Evolutionary conservation across 2,113 vertebrate genomes (phyloP).

Genomic region (Nasalis larvatus): DNA sequence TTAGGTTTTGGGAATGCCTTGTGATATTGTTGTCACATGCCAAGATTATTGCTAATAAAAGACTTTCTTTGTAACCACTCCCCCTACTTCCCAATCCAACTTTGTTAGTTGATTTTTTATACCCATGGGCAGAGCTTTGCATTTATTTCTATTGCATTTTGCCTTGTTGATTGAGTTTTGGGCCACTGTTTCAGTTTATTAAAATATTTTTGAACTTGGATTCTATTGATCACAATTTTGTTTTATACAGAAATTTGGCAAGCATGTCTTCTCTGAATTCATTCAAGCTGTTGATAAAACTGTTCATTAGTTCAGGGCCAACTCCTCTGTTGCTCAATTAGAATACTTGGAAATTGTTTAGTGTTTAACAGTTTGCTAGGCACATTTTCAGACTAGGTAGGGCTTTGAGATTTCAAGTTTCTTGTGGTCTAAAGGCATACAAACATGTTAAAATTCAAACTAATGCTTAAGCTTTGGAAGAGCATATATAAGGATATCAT

Average conservation of each 20-base stretch:
- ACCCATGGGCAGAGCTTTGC: neutral
- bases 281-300: conserved; percentile 55
- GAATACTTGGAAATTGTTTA: neutral
- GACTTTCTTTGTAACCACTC: neutral
- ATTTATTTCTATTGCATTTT: neutral
- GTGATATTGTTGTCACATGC: neutral
- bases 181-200: neutral
- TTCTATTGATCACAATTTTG: neutral
- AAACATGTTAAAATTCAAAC: neutral
- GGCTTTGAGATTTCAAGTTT: neutral
- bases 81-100: neutral
- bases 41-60: neutral
- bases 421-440: neutral
- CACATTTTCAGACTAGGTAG: neutral
- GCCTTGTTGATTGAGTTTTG: neutral
- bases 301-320: conserved; percentile 15
- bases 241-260: conserved; percentile 34
- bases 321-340: neutral
- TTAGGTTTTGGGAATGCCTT: neutral
- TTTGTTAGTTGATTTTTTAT: neutral
- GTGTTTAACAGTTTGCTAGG: neutral
- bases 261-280: conserved; percentile 12
- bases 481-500: neutral
- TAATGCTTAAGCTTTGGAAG: neutral
- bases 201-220: conserved; percentile 44